Conservation (phyloP, 2,888 invertebrate species). For the Gari tellinella region DNA sequence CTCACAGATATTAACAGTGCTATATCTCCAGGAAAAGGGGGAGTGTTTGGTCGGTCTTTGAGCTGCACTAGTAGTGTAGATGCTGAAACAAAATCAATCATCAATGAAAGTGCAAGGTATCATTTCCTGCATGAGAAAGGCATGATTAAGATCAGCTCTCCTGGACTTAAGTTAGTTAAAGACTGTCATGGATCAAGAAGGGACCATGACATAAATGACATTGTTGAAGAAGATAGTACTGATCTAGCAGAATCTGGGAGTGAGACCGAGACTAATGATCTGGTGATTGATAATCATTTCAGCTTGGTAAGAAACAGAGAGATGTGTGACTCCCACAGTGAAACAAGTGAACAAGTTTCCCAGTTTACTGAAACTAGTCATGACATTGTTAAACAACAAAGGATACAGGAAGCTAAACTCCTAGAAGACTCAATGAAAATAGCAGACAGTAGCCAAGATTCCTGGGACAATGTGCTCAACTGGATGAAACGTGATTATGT, state of each 20-base stretch:
- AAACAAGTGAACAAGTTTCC: background rate
- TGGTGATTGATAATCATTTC: slow-evolving; percentile 47
- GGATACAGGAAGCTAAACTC: slow-evolving; percentile 13
- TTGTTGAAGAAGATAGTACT: slow-evolving; percentile 40
- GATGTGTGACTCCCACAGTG: background rate
- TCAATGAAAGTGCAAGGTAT: slow-evolving; percentile 47
- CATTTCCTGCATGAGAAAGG: slow-evolving; percentile 60
- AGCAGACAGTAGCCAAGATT: slow-evolving; percentile 38
- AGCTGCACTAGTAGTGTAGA: slow-evolving; percentile 58
- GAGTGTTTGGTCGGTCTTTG: slow-evolving; percentile 18
- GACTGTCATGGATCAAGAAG: slow-evolving; percentile 27
- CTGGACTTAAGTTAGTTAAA: slow-evolving; percentile 41
- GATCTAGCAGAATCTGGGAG: slow-evolving; percentile 39
- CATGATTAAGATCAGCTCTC: slow-evolving; percentile 59
- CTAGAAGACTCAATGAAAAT: slow-evolving; percentile 45
- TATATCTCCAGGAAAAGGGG: background rate
- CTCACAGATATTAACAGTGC: no score
- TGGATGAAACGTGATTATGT: slow-evolving; percentile 56
- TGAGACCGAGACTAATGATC: slow-evolving; percentile 46
- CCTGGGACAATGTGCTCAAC: slow-evolving; percentile 44
- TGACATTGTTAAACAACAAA: slow-evolving; percentile 6
- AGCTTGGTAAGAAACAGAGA: slow-evolving; percentile 4
- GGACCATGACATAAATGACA: background rate
- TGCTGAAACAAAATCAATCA: slow-evolving; percentile 32
- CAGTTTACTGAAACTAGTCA: background rate